These are phyloP conservation scores for Drosophila sp. DNA, from an alignment of 1,140 invertebrate genomes.

Conservation along the genomic window DNA sequence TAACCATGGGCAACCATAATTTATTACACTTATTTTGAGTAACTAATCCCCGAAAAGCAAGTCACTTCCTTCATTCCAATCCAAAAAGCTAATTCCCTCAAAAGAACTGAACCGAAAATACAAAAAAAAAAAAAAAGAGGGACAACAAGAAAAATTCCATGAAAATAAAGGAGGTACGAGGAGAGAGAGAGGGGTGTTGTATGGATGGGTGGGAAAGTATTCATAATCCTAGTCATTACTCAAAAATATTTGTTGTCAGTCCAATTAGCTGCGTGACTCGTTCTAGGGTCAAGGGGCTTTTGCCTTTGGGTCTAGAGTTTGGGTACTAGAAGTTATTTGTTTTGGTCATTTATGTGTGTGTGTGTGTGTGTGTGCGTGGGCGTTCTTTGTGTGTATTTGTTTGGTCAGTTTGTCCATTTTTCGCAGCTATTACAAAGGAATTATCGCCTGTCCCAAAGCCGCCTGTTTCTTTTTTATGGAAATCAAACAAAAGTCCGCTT, in stretches of 20 bases:
- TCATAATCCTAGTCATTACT: conserved; percentile 76
- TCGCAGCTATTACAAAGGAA: conserved; percentile 74
- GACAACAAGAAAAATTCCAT: conserved; percentile 14
- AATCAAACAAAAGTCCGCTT: conserved; percentile 64
- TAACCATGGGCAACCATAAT: conserved; percentile 14
- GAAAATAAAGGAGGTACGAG: conserved; percentile 8
- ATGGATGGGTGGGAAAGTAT: conserved; percentile 28
- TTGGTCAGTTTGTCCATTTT: conserved; percentile 43
- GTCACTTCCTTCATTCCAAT: neutral
- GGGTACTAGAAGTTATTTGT: conserved; percentile 59
- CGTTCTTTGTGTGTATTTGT: neutral
- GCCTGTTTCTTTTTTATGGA: conserved; percentile 35
- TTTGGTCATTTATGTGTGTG: conserved; percentile 63
- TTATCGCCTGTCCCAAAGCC: conserved; percentile 57
- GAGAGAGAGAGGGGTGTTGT: neutral
- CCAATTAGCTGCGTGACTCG: conserved; percentile 79
- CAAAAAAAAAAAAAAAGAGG: neutral
- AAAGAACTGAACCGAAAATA: neutral
- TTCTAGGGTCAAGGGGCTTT: conserved; percentile 62
- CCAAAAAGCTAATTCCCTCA: conserved; percentile 14
- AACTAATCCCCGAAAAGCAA: conserved; percentile 15
- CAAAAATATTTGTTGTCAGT: conserved; percentile 79
- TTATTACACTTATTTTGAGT: conserved; percentile 20
- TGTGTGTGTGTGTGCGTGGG: conserved; percentile 15
- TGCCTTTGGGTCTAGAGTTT: conserved; percentile 21